Base-by-base conservation (phyloP, 1,140 invertebrate genomes). In the Epicauta chinensis region DNA sequence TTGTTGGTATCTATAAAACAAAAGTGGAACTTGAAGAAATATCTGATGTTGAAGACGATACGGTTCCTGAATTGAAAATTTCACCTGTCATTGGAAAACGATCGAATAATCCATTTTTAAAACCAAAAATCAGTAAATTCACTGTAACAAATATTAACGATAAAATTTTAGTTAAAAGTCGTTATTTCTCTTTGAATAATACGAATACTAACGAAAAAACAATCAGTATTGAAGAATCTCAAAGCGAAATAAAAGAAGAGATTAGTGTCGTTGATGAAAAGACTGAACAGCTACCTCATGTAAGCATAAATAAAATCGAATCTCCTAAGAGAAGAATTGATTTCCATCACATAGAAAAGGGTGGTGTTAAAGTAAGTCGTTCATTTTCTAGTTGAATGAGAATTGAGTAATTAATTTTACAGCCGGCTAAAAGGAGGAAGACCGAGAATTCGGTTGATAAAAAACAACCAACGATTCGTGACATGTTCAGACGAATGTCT, bases 41-140 rank as follows among this genome's bases (percentile, higher is more conserved):
- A 23, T 23, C 23, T 5, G 23, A 23, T 23, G 23, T 5, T 5
- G 23, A 23, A 23, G 7, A 23, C 7, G 4, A 23, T 5, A 23
- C 1, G 4, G 2, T 23, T 23, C 0, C 7, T 7, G 23, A 23
- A 23, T 3, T 5, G 7, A 3, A 23, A 47, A 37, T 13, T 15
- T 49, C 58, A 23, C 58, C 58, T 10, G 40, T 58, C 17, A 38
- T 58, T 30, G 15, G 12, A 34, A 23, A 23, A 5, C 23, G 23
- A 3, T 23, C 2, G 23, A 55, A 46, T 30, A 62, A 62, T 42
- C 62, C 62, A 3, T 64, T 64, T 34, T 29, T 53, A 11, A 60
- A 58, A 14, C 60, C 56, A 29, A 60, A 52, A 55, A 16, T 64
- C 11, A 66, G 64, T 42, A 66, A 64, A 57, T 66, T 66, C 46